Percentiles rank a stretch among this genome's conserved stretches.
These are phyloP conservation scores for Spheniscus humboldti DNA, from an alignment of 2,797 vertebrate genomes.

Conservation along the genomic window DNA sequence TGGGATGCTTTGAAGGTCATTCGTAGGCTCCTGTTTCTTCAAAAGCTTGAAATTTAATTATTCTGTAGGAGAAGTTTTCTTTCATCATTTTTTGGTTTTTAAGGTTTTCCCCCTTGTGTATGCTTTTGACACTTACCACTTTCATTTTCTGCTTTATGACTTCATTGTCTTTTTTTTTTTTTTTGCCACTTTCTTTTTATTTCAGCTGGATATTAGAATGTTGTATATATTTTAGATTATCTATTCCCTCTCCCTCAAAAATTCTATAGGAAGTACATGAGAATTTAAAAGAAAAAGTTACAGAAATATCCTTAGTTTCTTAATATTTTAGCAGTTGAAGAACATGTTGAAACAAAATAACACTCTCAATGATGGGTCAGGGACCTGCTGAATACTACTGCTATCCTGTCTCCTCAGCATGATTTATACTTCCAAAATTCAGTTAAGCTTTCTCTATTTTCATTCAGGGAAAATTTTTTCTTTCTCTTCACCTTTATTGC, in stretches of 20 bases:
- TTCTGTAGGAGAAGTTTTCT: slow-evolving; percentile 35
- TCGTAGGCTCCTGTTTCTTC: neutral
- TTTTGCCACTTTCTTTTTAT: neutral
- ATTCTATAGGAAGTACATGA: neutral
- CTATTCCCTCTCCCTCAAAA: neutral
- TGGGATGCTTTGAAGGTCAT: neutral
- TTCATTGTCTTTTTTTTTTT: slow-evolving; percentile 6
- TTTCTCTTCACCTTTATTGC: neutral
- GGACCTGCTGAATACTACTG: neutral
- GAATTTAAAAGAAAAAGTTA: neutral
- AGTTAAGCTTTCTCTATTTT: neutral
- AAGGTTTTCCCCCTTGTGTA: slow-evolving; percentile 49
- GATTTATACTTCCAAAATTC: neutral
- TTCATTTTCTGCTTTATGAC: slow-evolving; percentile 62
- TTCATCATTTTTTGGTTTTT: slow-evolving; percentile 59
- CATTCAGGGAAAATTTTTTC: neutral
- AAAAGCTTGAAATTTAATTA: slow-evolving; percentile 27
- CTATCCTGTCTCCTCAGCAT: neutral
- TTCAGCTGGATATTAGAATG: neutral
- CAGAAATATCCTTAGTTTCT: neutral
- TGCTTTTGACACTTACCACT: slow-evolving; percentile 26
- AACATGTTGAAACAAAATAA: neutral
- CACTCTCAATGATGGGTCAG: neutral
- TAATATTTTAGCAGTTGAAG: neutral
- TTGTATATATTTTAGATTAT: neutral